Percentiles rank a stretch among this genome's conserved stretches.
These are phyloP conservation scores for Phoenoteleia sp. DNA, from an alignment of 2,888 invertebrate species.

Conservation along the genomic window DNA sequence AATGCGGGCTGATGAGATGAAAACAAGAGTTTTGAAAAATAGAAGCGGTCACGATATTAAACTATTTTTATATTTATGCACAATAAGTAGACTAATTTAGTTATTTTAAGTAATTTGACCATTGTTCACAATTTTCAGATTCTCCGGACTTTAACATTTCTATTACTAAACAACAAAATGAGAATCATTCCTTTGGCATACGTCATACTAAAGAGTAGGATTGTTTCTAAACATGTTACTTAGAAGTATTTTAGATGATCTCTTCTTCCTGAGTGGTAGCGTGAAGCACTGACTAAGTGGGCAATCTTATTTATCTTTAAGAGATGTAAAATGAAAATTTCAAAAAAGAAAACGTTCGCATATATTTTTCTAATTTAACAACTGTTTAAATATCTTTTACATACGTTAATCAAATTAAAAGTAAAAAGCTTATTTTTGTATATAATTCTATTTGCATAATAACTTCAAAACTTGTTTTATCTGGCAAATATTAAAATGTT, in stretches of 20 bases:
- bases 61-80: too few relatives aligned
- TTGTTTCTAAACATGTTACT: constrained; percentile 57
- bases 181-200: constrained; percentile 48
- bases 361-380: too few relatives aligned
- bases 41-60: too few relatives aligned
- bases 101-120: too few relatives aligned
- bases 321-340: neutral
- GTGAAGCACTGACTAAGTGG: constrained; percentile 9
- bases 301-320: constrained; percentile 8
- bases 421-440: too few relatives aligned
- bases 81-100: too few relatives aligned
- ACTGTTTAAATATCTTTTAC: too few relatives aligned
- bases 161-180: constrained; percentile 22
- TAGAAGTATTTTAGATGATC: constrained; percentile 35
- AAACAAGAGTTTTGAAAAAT: constrained; percentile 6
- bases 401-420: too few relatives aligned
- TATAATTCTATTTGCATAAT: too few relatives aligned
- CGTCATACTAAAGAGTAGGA: constrained; percentile 25
- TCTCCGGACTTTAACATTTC: constrained; percentile 17
- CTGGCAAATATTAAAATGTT: too few relatives aligned
- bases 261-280: constrained; percentile 27
- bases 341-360: too few relatives aligned
- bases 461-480: too few relatives aligned
- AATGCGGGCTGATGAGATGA: neutral
- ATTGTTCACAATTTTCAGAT: neutral